Percentiles rank a stretch among this genome's conserved stretches.
Conservation (phyloP, 2,888 invertebrate species). For the Metopia argyrocephala region DNA sequence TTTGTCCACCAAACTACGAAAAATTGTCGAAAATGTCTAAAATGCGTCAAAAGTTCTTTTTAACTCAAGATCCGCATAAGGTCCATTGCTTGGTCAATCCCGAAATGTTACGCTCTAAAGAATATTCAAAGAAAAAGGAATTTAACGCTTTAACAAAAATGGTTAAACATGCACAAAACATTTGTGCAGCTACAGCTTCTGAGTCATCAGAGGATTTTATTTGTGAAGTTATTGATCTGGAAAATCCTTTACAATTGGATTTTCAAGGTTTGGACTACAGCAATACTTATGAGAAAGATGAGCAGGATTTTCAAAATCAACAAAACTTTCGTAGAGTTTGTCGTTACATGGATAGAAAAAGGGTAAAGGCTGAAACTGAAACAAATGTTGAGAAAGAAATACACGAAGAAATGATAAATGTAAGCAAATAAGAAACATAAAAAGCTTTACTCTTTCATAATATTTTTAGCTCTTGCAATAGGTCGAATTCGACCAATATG, state of each 20-base stretch:
- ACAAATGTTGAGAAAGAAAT: slow-evolving; percentile 69
- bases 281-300: slow-evolving; percentile 74
- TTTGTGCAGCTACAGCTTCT: slow-evolving; percentile 70
- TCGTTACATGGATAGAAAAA: slow-evolving; percentile 72
- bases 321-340: slow-evolving; percentile 72
- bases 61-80: slow-evolving; percentile 76
- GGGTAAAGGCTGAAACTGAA: slow-evolving; percentile 67
- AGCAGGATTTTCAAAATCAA: slow-evolving; percentile 74
- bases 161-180: slow-evolving; percentile 74
- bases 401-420: slow-evolving; percentile 69
- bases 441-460: background rate
- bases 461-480: too few relatives aligned
- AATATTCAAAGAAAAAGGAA: slow-evolving; percentile 66
- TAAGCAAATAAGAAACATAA: background rate
- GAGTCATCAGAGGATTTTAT: slow-evolving; percentile 70
- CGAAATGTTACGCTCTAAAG: slow-evolving; percentile 68
- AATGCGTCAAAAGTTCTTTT: slow-evolving; percentile 71
- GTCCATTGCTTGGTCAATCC: slow-evolving; percentile 74
- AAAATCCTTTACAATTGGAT: slow-evolving; percentile 75
- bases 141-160: slow-evolving; percentile 69
- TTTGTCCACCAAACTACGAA: slow-evolving; percentile 69
- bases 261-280: slow-evolving; percentile 77
- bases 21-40: slow-evolving; percentile 69
- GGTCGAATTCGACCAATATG: too few relatives aligned
- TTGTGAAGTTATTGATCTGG: slow-evolving; percentile 75